Evolutionary conservation across 2,888 invertebrate genomes (phyloP).

Genomic region (Dendrolimus pini): DNA sequence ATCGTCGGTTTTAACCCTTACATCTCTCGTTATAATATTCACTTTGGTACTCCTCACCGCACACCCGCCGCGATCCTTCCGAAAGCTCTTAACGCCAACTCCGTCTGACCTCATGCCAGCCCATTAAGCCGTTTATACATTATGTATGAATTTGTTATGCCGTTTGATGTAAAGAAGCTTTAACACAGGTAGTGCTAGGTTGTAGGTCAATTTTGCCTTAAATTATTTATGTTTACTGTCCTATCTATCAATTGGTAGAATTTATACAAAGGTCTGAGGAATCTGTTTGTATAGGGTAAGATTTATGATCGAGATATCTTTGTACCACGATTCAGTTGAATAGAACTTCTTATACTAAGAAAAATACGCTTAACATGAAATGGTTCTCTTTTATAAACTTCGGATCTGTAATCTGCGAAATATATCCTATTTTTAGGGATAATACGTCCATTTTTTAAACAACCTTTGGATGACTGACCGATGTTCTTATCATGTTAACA

Average conservation of each 20-base stretch:
- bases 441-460: no score
- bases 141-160: conserved; percentile 76
- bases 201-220: conserved; percentile 44
- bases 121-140: conserved; percentile 76
- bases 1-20: neutral
- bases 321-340: no score
- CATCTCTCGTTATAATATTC: conserved; percentile 68
- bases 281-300: neutral
- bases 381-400: no score
- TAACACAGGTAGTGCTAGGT: conserved; percentile 66
- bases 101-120: conserved; percentile 71
- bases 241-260: conserved; percentile 16
- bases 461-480: no score
- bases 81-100: conserved; percentile 74
- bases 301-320: neutral
- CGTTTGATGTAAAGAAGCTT: conserved; percentile 75
- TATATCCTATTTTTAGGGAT: no score
- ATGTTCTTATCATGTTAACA: no score
- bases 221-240: conserved; percentile 19
- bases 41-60: conserved; percentile 49
- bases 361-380: no score
- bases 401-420: no score
- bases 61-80: conserved; percentile 42
- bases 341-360: no score
- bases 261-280: neutral